Conservation (phyloP, 2,797 vertebrate species). For the Brotogeris chrysoptera region DNA sequence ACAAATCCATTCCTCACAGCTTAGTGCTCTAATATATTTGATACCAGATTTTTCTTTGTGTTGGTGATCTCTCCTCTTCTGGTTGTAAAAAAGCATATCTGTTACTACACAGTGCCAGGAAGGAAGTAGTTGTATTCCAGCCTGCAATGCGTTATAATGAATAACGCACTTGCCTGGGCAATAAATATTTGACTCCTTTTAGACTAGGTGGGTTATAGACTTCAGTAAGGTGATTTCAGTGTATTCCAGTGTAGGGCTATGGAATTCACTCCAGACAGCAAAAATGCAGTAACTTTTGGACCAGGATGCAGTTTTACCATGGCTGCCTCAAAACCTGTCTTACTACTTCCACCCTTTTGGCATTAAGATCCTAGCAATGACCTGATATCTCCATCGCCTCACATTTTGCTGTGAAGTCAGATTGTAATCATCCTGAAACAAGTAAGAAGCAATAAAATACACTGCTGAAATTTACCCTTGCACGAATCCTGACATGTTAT, state of each 20-base stretch:
- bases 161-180: neutral
- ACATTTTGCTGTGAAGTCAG: neutral
- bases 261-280: neutral
- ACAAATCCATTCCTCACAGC: neutral
- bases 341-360: neutral
- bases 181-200: neutral
- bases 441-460: neutral
- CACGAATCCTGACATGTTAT: neutral
- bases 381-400: neutral
- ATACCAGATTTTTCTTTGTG: rapidly evolving
- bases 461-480: neutral
- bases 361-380: neutral
- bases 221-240: neutral
- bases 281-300: neutral
- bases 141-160: neutral
- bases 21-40: neutral
- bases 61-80: neutral
- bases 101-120: neutral
- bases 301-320: neutral
- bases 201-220: neutral
- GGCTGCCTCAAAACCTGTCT: neutral
- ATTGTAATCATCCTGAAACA: neutral
- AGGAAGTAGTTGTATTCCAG: neutral
- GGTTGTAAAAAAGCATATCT: neutral
- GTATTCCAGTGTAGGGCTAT: neutral